Conservation (phyloP, 1,140 invertebrate genomes). For the Galleria mellonella region DNA sequence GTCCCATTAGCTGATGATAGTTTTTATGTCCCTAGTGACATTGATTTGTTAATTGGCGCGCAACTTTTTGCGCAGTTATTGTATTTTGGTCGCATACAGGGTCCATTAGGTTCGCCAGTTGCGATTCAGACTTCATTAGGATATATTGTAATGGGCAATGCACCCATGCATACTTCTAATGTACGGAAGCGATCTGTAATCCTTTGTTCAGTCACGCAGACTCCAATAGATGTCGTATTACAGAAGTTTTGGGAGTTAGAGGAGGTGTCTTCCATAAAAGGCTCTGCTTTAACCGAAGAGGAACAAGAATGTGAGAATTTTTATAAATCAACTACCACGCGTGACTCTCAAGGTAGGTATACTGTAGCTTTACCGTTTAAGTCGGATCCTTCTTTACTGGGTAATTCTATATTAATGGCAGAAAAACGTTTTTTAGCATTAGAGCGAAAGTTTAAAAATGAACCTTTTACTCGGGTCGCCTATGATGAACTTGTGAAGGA, state of each 20-base stretch:
- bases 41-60: no score
- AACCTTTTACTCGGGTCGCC: not conserved
- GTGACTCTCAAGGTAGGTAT: constrained; percentile 8
- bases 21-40: constrained; percentile 18
- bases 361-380: constrained; percentile 10
- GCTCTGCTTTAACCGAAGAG: constrained; percentile 4
- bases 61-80: no score
- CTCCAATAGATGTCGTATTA: constrained; percentile 4
- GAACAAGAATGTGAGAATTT: constrained; percentile 10
- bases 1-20: constrained; percentile 6
- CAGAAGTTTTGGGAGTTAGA: constrained; percentile 13
- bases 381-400: constrained; percentile 2
- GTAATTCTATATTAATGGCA: constrained; percentile 6
- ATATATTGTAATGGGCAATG: constrained; percentile 14
- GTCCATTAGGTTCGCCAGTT: no score
- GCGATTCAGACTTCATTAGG: no score
- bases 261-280: not conserved
- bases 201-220: not conserved
- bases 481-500: constrained; percentile 6
- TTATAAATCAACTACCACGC: not conserved
- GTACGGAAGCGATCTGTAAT: not conserved
- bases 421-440: constrained; percentile 5
- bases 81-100: no score
- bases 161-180: not conserved
- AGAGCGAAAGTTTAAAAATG: constrained; percentile 6